phyloP scores from a whole-genome alignment of 1,140 invertebrate species.

The Psix sp. region DNA sequence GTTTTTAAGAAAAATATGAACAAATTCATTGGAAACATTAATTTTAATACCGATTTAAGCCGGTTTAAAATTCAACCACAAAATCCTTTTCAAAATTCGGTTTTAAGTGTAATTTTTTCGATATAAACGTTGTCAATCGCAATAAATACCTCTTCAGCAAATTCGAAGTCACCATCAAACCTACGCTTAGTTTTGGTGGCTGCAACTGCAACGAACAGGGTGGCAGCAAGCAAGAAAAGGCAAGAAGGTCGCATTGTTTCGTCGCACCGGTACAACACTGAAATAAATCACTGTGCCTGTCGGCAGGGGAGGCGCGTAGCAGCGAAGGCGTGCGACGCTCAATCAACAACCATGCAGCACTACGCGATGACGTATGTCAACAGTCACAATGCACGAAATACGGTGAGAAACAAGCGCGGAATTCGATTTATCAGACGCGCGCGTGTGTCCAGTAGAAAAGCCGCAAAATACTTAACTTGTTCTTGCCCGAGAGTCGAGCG shows the following conservation, averaged over 20 bases:
- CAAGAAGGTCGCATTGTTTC: conserved; percentile 49
- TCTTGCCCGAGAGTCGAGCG: conserved; percentile 47
- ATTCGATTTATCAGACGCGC: conserved; percentile 20
- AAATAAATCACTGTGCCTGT: conserved; percentile 11
- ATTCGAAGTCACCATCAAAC: conserved; percentile 84
- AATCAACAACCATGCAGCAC: conserved; percentile 25
- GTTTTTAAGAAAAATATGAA: background rate
- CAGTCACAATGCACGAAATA: conserved; percentile 24
- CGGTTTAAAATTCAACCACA: too few species aligned
- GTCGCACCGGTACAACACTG: conserved; percentile 44
- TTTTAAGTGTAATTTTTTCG: too few species aligned
- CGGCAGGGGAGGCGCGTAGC: background rate
- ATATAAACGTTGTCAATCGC: background rate
- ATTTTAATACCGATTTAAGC: too few species aligned
- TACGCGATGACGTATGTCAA: conserved; percentile 23
- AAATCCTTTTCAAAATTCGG: too few species aligned
- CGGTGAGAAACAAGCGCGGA: conserved; percentile 32
- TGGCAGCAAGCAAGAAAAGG: conserved; percentile 59
- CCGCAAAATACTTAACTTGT: conserved; percentile 11
- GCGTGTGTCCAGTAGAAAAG: conserved; percentile 16
- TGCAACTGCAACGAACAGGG: conserved; percentile 66
- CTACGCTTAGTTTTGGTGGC: conserved; percentile 80
- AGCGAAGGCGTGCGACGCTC: conserved; percentile 10
- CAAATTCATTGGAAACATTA: background rate
- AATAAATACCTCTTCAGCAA: conserved; percentile 81